phyloP scores from a whole-genome alignment of 2,888 invertebrate species.

The Cataglyphis rosenhaueri region DNA sequence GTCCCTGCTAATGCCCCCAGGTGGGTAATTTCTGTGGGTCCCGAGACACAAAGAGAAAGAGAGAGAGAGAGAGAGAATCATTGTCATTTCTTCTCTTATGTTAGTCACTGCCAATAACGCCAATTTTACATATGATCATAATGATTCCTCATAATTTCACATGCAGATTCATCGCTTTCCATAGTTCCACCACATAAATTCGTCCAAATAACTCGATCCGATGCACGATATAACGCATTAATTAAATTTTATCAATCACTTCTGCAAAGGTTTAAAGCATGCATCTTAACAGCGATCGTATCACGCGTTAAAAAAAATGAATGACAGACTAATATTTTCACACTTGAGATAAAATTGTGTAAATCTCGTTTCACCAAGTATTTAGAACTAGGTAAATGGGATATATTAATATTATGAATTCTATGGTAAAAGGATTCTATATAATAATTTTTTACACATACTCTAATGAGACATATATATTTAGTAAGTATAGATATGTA shows the following conservation, averaged over 20 bases:
- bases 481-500: conserved; percentile 18
- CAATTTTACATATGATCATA: conserved; percentile 61
- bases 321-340: conserved; percentile 21
- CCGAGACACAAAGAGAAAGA: conserved; percentile 62
- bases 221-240: conserved; percentile 67
- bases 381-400: conserved; percentile 17
- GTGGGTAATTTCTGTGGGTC: conserved; percentile 85
- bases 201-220: conserved; percentile 60
- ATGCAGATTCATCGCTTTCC: conserved; percentile 87
- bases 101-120: conserved; percentile 68
- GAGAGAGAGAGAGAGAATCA: conserved; percentile 24
- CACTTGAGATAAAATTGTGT: conserved; percentile 25
- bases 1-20: conserved; percentile 85
- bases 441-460: conserved; percentile 2
- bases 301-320: not conserved
- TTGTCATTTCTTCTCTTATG: conserved; percentile 59
- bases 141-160: conserved; percentile 66
- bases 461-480: not conserved
- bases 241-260: conserved; percentile 57
- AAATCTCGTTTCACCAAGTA: not conserved
- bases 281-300: conserved; percentile 7
- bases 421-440: not conserved
- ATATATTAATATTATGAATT: not conserved
- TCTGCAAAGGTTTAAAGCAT: conserved; percentile 33
- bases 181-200: conserved; percentile 83